These are phyloP conservation scores for Notiomystis cincta DNA, from an alignment of 2,113 vertebrate species.

Conservation along the genomic window DNA sequence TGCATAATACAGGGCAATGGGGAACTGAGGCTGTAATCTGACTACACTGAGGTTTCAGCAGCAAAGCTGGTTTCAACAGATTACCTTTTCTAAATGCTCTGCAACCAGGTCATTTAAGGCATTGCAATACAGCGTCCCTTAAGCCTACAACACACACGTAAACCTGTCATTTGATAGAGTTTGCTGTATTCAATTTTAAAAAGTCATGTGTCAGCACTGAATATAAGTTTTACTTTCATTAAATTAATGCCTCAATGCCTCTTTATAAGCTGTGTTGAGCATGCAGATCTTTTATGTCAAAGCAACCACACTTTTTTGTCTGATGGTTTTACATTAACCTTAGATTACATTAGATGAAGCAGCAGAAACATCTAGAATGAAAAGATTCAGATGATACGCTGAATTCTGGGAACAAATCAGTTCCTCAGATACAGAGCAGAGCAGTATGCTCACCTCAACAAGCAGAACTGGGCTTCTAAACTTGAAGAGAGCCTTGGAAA, in stretches of 20 bases:
- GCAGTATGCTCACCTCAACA: background rate
- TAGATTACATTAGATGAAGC: background rate
- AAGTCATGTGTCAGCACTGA: background rate
- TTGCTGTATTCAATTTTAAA: background rate
- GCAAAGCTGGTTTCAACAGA: conserved; percentile 42
- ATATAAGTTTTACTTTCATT: background rate
- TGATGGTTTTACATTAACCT: background rate
- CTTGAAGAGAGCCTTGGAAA: background rate
- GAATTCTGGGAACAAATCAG: background rate
- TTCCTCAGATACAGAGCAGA: background rate
- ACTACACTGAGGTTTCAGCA: background rate
- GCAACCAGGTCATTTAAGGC: conserved; percentile 11
- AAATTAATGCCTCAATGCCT: background rate
- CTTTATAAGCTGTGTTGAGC: background rate
- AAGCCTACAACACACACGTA: background rate
- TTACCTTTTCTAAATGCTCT: conserved; percentile 20
- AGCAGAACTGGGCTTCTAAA: background rate
- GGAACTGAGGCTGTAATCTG: conserved; percentile 3
- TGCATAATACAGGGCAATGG: background rate
- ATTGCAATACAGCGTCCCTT: background rate
- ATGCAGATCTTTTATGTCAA: background rate
- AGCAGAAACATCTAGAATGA: background rate
- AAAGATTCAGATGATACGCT: background rate
- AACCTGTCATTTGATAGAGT: background rate
- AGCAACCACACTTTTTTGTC: background rate